Conservation (phyloP, 2,113 vertebrate genomes). For the Corapipo altera region DNA sequence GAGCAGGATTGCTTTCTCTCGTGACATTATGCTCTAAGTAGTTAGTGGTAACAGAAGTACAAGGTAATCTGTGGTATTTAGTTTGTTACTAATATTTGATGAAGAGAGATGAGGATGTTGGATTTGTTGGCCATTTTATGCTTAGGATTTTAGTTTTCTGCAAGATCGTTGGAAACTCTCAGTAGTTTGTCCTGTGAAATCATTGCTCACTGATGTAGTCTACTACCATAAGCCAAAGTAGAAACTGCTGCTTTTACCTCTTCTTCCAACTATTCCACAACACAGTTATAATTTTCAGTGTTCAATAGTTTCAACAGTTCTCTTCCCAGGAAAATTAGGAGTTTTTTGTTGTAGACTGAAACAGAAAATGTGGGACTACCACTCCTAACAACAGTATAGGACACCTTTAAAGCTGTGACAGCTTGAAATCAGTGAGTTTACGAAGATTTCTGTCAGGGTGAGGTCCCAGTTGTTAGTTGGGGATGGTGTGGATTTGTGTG, state of each 20-base stretch:
- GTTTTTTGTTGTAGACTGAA: neutral
- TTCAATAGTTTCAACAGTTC: neutral
- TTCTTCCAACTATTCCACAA: neutral
- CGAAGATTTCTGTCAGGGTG: neutral
- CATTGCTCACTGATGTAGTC: neutral
- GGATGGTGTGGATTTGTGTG: neutral
- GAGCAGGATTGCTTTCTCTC: neutral
- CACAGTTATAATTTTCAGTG: neutral
- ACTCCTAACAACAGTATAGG: neutral
- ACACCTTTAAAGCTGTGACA: neutral
- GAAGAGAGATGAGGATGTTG: neutral
- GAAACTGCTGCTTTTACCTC: neutral
- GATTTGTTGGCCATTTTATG: neutral
- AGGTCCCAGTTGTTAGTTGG: neutral
- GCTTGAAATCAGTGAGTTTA: neutral
- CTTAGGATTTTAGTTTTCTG: neutral
- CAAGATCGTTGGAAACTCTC: neutral
- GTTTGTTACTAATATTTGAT: neutral
- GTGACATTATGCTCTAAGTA: neutral
- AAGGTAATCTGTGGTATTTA: neutral
- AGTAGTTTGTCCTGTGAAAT: neutral
- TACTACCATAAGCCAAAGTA: neutral
- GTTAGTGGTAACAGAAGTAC: neutral
- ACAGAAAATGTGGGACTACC: neutral
- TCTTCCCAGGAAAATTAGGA: neutral